Evolutionary conservation across 2,888 invertebrate genomes (phyloP), one percentile per base, ranked within the genome.

Genomic region (Pandemis cinnamomeana): DNA sequence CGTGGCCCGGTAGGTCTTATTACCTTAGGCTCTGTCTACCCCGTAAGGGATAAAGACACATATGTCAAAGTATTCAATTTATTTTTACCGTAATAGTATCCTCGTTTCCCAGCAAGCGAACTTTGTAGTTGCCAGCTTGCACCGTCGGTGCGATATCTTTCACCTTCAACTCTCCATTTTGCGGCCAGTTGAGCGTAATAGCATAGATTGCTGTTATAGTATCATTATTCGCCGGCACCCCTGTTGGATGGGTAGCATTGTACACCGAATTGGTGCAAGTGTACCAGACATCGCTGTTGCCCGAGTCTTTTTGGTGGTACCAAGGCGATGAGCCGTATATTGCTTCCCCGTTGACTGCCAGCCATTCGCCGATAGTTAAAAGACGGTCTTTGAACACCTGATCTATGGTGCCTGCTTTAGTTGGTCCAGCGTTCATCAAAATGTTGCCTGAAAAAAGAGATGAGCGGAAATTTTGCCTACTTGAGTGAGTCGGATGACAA

Each of bases 241-340:
- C 80, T 0, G 84, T 87, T 0, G 91, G 88, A 2, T 84, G 70
- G 0, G 44, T 48, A 7, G 79, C 82, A 76, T 91, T 83, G 51
- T 51, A 51, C 10, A 77, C 72, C 0, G 77, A 71, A 75, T 86
- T 91, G 2, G 76, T 81, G 72, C 89, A 85, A 0, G 96, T 96
- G 83, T 96, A 98, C 98, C 98, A 98, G 10, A 97, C 96, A 0
- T 95, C 85, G 0, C 95, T 95, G n/a, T 95, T 83, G 0, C 94
- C 67, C 0, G 97, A 96, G 84, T 98, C 98, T 83, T 98, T 98
- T 89, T 98, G 98, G 73, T 94, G 91, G 0, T 84, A 86, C 98
- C 98, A 99, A 0, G 98, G 98, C 7, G 91, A 95, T 4, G 51
- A 51, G 51, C 51, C n/a, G 51, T 51, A 51, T 51, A 51, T 51